Evolutionary conservation across 2,888 invertebrate genomes (phyloP), one percentile per base, ranked within the genome.

Genomic region (Polydesmus complanatus): DNA sequence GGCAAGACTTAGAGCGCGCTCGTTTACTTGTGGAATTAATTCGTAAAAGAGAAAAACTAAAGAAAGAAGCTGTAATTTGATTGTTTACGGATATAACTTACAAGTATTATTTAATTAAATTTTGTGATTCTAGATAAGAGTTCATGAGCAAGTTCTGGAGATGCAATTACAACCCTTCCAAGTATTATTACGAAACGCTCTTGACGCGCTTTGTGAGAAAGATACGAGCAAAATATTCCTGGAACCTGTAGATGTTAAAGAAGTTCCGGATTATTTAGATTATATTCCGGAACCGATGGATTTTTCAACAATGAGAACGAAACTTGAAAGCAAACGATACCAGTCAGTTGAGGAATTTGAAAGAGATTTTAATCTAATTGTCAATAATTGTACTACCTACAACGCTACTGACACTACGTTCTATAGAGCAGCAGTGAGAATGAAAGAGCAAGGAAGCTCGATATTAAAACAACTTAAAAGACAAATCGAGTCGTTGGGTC

Each of bases 381-480:
- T 96, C 61, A 83, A 83, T 66, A 98, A 98, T 75, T 98, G 97
- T 71, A 79, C 93, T 68, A 86, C 86, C 0, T 98, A 97, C 73
- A 98, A 98, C 73, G 86, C 88, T 66, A 89, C 90, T 71, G 94
- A 95, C 68, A 95, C 95, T 0, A 86, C 94, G 61, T 96, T 92
- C 74, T 95, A 94, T 74, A 83, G 88, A 60, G 87, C 92, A 1
- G 95, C 88, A 0, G 78, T 88, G 1, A 86, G 87, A 70, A 86
- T 96, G 84, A 81, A 89, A 49, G 94, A 94, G 67, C 89, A 74
- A 71, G 76, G 75, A 63, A 63, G 65, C 5, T 5, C 14, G 8
- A 37, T 37, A 5, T 8, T 37, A 37, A 37, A 37, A 14, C 8
- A 37, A 14, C n/a, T n/a, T 8, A 51, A 51, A 51, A 51, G n/a